These are phyloP conservation scores for Lamprologus speciosus DNA, from an alignment of 2,113 vertebrate species.

Conservation along the genomic window DNA sequence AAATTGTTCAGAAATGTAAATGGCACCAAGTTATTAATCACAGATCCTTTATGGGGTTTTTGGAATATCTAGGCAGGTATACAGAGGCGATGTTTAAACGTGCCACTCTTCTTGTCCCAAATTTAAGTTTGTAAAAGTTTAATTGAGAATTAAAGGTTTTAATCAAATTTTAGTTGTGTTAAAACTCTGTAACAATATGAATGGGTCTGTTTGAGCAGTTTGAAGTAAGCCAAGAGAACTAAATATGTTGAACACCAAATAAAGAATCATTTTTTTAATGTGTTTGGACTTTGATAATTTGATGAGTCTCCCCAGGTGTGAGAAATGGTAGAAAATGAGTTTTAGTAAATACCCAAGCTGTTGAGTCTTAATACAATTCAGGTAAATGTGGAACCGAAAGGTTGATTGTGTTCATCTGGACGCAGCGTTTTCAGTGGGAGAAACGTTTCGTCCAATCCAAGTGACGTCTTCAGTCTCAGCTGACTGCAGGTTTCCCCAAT, in stretches of 20 bases:
- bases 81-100: accelerated
- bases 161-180: neutral
- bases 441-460: neutral
- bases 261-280: neutral
- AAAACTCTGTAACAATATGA: neutral
- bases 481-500: neutral
- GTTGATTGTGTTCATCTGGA: neutral
- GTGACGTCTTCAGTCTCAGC: neutral
- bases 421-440: neutral
- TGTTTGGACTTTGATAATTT: accelerated
- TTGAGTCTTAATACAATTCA: neutral
- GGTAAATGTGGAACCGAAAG: neutral
- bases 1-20: neutral
- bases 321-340: neutral
- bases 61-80: neutral
- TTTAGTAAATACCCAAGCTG: neutral
- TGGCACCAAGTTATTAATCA: neutral
- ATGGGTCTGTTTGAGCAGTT: neutral
- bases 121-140: neutral
- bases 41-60: neutral
- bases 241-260: neutral
- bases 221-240: neutral
- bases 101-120: neutral
- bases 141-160: neutral
- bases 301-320: neutral